Conservation (phyloP, 2,113 vertebrate species). For the Cyanocitta stelleri region DNA sequence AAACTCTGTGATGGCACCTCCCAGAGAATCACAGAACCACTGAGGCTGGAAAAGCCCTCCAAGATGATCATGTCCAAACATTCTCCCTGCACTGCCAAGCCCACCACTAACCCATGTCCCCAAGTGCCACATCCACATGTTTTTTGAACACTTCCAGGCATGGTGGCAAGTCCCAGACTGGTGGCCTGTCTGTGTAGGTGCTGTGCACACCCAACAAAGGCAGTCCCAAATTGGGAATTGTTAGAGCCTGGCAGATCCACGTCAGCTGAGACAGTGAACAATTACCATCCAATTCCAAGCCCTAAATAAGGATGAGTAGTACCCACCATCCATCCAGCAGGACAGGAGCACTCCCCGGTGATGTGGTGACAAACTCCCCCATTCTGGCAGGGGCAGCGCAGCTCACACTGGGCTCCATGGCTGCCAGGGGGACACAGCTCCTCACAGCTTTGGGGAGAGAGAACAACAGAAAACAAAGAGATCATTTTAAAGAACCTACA, state of each 20-base stretch:
- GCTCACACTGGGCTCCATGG: conserved; percentile 92
- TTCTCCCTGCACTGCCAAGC: not conserved
- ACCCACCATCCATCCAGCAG: conserved; percentile 91
- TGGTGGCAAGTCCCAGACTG: not conserved
- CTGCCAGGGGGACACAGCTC: conserved; percentile 92
- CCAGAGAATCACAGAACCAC: not conserved
- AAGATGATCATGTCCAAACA: not conserved
- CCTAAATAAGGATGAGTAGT: not conserved
- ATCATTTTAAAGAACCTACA: not conserved
- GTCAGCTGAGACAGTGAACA: not conserved
- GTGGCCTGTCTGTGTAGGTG: not conserved
- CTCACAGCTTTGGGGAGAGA: conserved; percentile 80
- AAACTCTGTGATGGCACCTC: not conserved
- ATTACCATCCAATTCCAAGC: not conserved
- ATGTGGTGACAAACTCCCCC: conserved; percentile 94
- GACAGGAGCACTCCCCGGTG: conserved; percentile 93
- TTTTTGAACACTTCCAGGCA: not conserved
- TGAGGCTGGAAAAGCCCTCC: fast-evolving
- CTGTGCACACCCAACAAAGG: not conserved
- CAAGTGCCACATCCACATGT: not conserved
- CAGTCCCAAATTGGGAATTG: not conserved
- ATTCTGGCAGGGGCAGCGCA: conserved; percentile 96
- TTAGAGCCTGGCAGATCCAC: not conserved
- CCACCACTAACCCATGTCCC: not conserved
- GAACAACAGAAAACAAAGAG: not conserved